Base-by-base conservation (phyloP, 2,888 invertebrate genomes). In the Shargacucullia verbasci region DNA sequence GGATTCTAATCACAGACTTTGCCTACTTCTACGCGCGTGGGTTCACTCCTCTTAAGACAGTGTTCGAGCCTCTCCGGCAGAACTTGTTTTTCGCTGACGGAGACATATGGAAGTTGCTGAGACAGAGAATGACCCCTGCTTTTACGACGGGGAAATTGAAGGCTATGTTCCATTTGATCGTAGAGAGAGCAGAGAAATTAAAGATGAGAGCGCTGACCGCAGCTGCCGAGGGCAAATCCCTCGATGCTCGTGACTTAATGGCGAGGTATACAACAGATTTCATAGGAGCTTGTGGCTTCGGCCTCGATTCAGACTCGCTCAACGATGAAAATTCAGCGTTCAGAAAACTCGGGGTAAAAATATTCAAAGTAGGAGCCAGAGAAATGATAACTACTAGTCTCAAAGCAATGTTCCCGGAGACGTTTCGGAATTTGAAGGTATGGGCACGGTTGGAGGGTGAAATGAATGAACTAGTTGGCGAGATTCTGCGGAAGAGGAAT, bases 241-340 rank as follows among this genome's bases (percentile, higher is more conserved):
- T 59, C 7, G 78, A 86, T 43, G 78, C 66, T 0, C 64, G 83
- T 0, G 87, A 86, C 3, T 59, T 86, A 1, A 85, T 86, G 86
- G 84, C 84, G 0, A 69, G 84, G 7, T 86, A 78, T 46, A 82
- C 84, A 0, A 86, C 84, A 0, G 86, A 86, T 13, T 86, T 86
- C 29, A 86, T 86, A 3, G 87, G 85, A 3, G 82, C 82, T 0
- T 85, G 85, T 50, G 87, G 81, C 13, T 84, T 86, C 14, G 86
- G 86, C 0, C 73, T 86, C 2, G 80, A 84, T 35, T 69, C 76
- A 44, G 75, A 86, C 33, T 59, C 82, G 0, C 69, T 86, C 2
- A 80, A 72, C 31, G 73, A 82, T 12, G 83, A 84, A 44, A 70
- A 82, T 38, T 87, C 85, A 1, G 52, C 76, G 1, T 84, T 85